Percentiles rank a stretch among this genome's conserved stretches.
phyloP scores from a whole-genome alignment of 2,888 invertebrate genomes.

The Lymantria dispar region DNA sequence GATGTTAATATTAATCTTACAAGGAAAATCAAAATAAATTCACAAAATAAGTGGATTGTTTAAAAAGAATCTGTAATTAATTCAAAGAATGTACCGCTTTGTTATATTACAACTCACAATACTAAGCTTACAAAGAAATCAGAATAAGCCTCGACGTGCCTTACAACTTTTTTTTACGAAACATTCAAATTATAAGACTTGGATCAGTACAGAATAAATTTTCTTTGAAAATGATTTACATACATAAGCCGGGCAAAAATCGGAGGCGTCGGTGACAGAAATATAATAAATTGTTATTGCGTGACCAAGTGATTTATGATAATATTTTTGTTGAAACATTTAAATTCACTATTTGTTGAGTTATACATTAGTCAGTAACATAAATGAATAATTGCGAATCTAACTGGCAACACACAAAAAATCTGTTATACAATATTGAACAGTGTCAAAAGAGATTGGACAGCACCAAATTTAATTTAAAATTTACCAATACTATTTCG shows the following conservation, averaged over 20 bases:
- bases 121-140: conserved; percentile 20
- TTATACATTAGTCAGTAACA: too few relatives aligned
- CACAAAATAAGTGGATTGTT: conserved; percentile 1
- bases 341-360: too few relatives aligned
- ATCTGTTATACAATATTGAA: too few relatives aligned
- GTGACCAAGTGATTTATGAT: background rate
- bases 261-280: conserved; percentile 15
- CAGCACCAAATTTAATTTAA: too few relatives aligned
- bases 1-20: background rate
- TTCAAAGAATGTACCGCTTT: conserved; percentile 5
- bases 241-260: conserved; percentile 23
- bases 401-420: too few relatives aligned
- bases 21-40: background rate
- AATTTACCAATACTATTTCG: too few relatives aligned
- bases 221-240: conserved; percentile 34
- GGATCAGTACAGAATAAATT: conserved; percentile 32
- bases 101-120: conserved; percentile 8
- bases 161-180: conserved; percentile 26
- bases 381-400: too few relatives aligned
- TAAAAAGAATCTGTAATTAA: background rate
- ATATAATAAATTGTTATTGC: conserved; percentile 15
- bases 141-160: conserved; percentile 18
- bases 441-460: too few relatives aligned
- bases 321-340: background rate
- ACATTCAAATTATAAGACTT: conserved; percentile 31